Base-by-base conservation (phyloP, 2,888 invertebrate genomes). In the Brachycybe producta region DNA sequence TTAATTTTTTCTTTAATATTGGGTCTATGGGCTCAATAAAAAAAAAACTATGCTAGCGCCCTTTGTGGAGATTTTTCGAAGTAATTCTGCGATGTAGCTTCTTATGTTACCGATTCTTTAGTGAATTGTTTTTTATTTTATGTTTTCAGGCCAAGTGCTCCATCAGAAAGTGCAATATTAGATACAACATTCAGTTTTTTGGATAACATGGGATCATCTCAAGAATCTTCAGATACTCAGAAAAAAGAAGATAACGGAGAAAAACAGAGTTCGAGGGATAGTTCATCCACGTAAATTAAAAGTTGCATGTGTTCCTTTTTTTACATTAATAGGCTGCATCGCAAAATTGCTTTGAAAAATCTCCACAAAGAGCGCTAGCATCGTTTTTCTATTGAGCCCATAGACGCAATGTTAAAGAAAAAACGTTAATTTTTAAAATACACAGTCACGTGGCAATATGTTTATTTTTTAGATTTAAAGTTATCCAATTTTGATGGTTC, bases 201-300 rank as follows among this genome's bases (percentile, higher is more conserved):
- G 34, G 52, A 54, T 26, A 35, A 52, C 17, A 54, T 54, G 54
- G 52, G 49, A 27, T 54, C 52, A 4, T 54, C 54, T n/a, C 54
- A 54, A 38, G 54, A 54, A 49, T 54, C 54, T n/a, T 46, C 51
- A 5, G 54, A 54, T 34, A 49, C 44, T 17, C 19, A 30, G 7
- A 51, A 40, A 34, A 45, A 51, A 11, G 46, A 46, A 26, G 51
- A 46, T 24, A 46, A 46, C 40, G 46, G 40, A 13, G 41, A 50
- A 15, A 50, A 50, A 45, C 35, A 44, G 21, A 42, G 42, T 35
- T 50, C 50, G 27, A 50, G 36, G 21, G 44, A 36, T 32, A 50
- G 50, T 50, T 50, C 50, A 11, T 45, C 50, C 21, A 50, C 50
- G 44, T 50, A 30, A 27, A n/a, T 19, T 21, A 8, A 30, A 30